Evolutionary conservation across 2,888 invertebrate genomes (phyloP).

Genomic region (Coecobrya sp.): DNA sequence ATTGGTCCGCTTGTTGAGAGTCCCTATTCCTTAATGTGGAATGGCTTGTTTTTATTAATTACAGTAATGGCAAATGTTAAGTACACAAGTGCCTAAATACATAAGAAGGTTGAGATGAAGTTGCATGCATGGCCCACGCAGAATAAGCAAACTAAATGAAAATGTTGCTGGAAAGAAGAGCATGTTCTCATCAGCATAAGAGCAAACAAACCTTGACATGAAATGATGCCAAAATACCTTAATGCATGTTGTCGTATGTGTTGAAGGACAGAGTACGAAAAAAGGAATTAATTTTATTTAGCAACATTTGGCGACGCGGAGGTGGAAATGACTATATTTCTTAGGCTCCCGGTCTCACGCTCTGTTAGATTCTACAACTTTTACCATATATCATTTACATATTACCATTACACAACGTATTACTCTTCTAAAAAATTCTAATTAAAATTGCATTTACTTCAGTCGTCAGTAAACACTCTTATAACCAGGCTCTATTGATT

Average conservation of each 20-base stretch:
- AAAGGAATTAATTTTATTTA: neutral
- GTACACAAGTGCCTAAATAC: neutral
- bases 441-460: conserved; percentile 27
- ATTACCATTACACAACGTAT: neutral
- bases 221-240: neutral
- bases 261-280: no score
- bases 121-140: no score
- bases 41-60: neutral
- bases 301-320: neutral
- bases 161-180: neutral
- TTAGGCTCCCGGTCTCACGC: neutral
- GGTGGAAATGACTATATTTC: conserved; percentile 21
- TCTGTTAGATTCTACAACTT: conserved; percentile 4
- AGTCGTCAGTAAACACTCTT: neutral
- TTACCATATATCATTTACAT: conserved; percentile 27
- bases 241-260: neutral
- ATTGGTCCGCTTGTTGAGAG: no score
- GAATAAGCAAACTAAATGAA: no score
- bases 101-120: no score
- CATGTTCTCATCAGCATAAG: neutral
- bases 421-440: neutral
- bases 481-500: neutral
- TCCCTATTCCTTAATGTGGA: no score
- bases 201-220: neutral
- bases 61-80: neutral